Conservation (phyloP, 2,113 vertebrate genomes). For the Megatriorchis doriae region DNA sequence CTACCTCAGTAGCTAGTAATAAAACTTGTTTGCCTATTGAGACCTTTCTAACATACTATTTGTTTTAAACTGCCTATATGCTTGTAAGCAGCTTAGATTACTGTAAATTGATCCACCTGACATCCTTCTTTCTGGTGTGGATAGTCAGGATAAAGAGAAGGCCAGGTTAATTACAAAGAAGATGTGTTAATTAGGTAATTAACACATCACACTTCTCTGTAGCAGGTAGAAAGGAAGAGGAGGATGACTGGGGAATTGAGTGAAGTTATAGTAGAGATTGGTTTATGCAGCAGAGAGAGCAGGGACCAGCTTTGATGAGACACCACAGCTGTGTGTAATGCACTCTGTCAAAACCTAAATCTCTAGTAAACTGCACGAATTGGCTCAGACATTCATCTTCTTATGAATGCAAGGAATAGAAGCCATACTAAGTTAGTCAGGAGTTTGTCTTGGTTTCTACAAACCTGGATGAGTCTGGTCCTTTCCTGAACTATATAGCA, state of each 20-base stretch:
- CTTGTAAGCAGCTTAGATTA: constrained; percentile 1
- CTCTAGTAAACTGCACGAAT: neutral
- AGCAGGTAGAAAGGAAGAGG: neutral
- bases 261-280: neutral
- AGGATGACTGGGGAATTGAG: neutral
- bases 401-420: neutral
- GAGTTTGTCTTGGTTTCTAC: neutral
- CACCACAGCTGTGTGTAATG: neutral
- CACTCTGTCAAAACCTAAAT: neutral
- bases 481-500: neutral
- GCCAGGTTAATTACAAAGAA: constrained; percentile 8
- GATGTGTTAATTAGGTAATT: constrained; percentile 50
- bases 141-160: neutral
- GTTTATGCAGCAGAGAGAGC: neutral
- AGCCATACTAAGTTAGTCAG: neutral
- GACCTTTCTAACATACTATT: neutral
- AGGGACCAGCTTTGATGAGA: neutral
- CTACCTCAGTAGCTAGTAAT: neutral
- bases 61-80: neutral
- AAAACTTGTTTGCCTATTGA: neutral
- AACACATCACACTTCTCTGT: neutral
- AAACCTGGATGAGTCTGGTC: neutral
- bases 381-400: neutral
- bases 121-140: neutral
- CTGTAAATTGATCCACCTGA: constrained; percentile 21